Base-by-base conservation (phyloP, 2,113 vertebrate genomes). In the Pipra filicauda region DNA sequence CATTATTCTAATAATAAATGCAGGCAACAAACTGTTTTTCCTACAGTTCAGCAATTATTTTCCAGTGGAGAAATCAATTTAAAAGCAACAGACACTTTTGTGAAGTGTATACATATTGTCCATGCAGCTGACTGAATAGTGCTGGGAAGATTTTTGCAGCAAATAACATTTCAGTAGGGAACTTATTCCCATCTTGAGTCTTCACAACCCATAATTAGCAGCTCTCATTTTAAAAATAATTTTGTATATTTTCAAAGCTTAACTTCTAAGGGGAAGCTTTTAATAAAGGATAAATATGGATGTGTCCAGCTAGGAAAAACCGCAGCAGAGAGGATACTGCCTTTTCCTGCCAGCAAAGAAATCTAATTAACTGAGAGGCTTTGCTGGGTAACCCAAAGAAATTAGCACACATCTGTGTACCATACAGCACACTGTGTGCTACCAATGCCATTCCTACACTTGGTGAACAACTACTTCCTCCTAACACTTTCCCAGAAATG, bases 1-100 rank as follows among this genome's bases (percentile, higher is more conserved):
- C 67, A 15, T 94, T 92, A 94, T 86, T 93, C 95, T 96, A 96
- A 95, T 96, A 95, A 95, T 93, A 97, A 86, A 97, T 67, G 76
- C 70, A 91, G 64, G 43, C 87, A 96, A 94, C 82, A 90, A 95
- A 96, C 83, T 89, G 81, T 81, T 93, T 95, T 95, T 88, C 78
- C 89, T 94, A 89, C 1, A 1, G 72, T 89, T 94, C 85, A 92
- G 87, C 65, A 91, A 94, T 93, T 94, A 88, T 78, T 92, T 96
- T 91, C 95, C 93, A 94, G 89, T 75, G 75, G 58, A 95, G 70
- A 93, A 87, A 93, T 92, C 86, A 96, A 96, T 87, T 85, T 75
- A 91, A 84, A 92, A 92, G 76, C 80, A 93, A 91, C 83, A 81
- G 72, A 88, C 70, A 54, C 58, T 89, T 92, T 62, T 75, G 82